Evolutionary conservation across 2,797 vertebrate genomes (phyloP), one percentile per base, ranked within the genome.

Genomic region (Parauchenoglanis ngamensis): DNA sequence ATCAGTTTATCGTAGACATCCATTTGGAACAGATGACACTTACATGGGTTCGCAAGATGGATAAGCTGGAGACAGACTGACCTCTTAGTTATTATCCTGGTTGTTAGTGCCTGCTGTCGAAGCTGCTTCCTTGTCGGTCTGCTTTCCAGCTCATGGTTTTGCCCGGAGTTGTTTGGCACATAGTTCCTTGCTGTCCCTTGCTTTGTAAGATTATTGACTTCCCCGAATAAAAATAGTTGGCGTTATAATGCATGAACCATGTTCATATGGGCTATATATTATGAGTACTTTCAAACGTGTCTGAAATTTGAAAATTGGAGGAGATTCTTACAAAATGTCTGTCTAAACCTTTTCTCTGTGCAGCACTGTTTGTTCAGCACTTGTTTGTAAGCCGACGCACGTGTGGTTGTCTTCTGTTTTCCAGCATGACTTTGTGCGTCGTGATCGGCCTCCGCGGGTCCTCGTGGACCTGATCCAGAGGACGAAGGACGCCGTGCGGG

Each of bases 401-500:
- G 25, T 72, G 49, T 21, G n/a, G 17, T 12, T 8, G 1, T 54
- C 2, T 25, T 61, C 35, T 80, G 11, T n/a, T 44, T 90, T 61
- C 81, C 28, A 99, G 98, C 98, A 99, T 87, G 97, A 98, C 56
- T 99, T 99, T 94, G 97, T 99, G 87, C 96, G 97, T 28, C 96
- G 97, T 86, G 98, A 99, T 28, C 95, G 97, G 25, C 96, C 98
- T 0, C 92, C 94, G 0, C 93, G 96, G 67, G 97, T 97, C 73
- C 96, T 99, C 63, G 94, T 97, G 76, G 98, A 99, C 92, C 97
- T 99, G 91, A 99, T 99, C 92, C 98, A 99, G 87, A 97, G 98
- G 94, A 98, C 97, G 7, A 97, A 97, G 91, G 97, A 97, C 87
- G 97, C 97, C 0, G 97, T 97, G 21, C 94, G 97, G 21, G 98